These are phyloP conservation scores for Scrobipalpa costella DNA, from an alignment of 2,888 invertebrate species.

Conservation along the genomic window DNA sequence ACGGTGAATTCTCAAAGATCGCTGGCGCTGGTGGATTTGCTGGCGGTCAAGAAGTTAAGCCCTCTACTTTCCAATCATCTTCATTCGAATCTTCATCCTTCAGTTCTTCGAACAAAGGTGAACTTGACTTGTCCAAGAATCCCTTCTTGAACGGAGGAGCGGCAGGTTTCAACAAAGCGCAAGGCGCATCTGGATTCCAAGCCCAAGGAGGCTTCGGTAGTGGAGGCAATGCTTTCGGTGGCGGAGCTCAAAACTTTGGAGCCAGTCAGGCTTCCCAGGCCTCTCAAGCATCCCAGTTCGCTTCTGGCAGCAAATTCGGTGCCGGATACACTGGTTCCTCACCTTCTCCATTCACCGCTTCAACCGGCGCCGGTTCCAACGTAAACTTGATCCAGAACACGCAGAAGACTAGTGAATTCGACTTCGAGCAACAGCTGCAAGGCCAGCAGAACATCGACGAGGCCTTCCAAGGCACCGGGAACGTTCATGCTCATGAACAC, in stretches of 20 bases:
- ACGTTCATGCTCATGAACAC: slow-evolving; percentile 54
- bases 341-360: slow-evolving; percentile 62
- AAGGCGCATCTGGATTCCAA: slow-evolving; percentile 36
- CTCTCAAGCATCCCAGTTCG: slow-evolving; percentile 7
- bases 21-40: slow-evolving; percentile 37
- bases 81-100: slow-evolving; percentile 58
- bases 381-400: slow-evolving; percentile 63
- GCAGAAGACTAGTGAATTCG: slow-evolving; percentile 59
- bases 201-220: slow-evolving; percentile 33
- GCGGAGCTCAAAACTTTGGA: slow-evolving; percentile 18
- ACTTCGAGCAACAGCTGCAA: slow-evolving; percentile 61
- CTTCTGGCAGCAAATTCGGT: slow-evolving; percentile 47
- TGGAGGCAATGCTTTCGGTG: slow-evolving; percentile 28
- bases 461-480: slow-evolving; percentile 60
- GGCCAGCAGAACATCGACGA: slow-evolving; percentile 64
- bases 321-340: slow-evolving; percentile 65
- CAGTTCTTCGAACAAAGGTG: slow-evolving; percentile 54
- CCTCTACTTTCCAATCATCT: slow-evolving; percentile 45
- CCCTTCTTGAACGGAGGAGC: slow-evolving; percentile 57
- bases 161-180: slow-evolving; percentile 34
- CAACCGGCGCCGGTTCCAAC: slow-evolving; percentile 53
- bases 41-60: slow-evolving; percentile 29
- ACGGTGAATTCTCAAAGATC: slow-evolving; percentile 55
- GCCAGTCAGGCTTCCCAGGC: slow-evolving; percentile 19
- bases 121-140: slow-evolving; percentile 58